These are phyloP conservation scores for Chelonus insularis DNA, from an alignment of 1,140 invertebrate species.

Conservation along the genomic window DNA sequence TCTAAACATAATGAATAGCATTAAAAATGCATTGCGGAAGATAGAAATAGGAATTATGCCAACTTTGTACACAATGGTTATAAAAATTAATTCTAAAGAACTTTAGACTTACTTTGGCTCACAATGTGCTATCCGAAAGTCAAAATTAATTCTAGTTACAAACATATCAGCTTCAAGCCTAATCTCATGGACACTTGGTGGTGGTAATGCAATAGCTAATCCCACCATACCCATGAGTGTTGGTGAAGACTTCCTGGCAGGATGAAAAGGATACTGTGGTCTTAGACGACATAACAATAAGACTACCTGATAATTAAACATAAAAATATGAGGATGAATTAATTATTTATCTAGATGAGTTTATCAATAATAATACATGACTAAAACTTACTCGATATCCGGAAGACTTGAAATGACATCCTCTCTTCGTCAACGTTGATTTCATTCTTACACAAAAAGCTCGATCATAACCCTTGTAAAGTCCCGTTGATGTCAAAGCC, in stretches of 20 bases:
- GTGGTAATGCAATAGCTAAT: slow-evolving; percentile 90
- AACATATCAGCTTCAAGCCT: slow-evolving; percentile 95
- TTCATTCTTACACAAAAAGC: slow-evolving; percentile 98
- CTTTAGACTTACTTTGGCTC: slow-evolving; percentile 81
- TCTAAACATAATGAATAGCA: slow-evolving; percentile 60
- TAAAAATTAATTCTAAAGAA: no score
- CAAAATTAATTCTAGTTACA: slow-evolving; percentile 92
- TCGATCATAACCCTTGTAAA: slow-evolving; percentile 84
- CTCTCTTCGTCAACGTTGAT: slow-evolving; percentile 94
- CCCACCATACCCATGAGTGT: slow-evolving; percentile 91
- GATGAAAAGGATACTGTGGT: slow-evolving; percentile 89
- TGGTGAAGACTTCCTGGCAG: slow-evolving; percentile 79
- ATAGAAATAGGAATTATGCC: no score
- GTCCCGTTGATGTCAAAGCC: slow-evolving; percentile 71
- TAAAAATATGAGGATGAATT: no score
- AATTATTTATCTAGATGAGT: no score
- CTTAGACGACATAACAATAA: slow-evolving; percentile 86
- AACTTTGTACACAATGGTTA: no score
- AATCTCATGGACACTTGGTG: slow-evolving; percentile 95
- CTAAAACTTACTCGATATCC: slow-evolving; percentile 87
- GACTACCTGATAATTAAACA: slow-evolving; percentile 73
- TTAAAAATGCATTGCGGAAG: neutral
- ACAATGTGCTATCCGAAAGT: slow-evolving; percentile 95
- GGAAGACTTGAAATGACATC: slow-evolving; percentile 97
- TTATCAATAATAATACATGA: no score